A percentile compares a stretch with the other conserved stretches of the same genome.
These are phyloP conservation scores for Acromyrmex echinatior DNA, from an alignment of 1,140 invertebrate genomes.

Conservation along the genomic window DNA sequence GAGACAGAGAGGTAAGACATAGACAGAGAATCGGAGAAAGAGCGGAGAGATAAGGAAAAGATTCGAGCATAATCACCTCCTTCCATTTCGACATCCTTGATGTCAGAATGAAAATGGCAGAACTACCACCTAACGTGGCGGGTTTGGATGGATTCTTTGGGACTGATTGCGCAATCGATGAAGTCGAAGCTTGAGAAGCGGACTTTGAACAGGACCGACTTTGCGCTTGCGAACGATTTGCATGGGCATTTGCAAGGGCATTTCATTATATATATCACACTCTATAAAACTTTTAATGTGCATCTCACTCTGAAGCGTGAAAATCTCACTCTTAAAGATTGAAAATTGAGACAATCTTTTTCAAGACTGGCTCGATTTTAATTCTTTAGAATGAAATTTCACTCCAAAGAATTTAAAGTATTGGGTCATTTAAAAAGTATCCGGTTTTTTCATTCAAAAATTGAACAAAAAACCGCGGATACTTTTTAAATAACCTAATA, in stretches of 20 bases:
- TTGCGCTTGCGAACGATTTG: slow-evolving; percentile 47
- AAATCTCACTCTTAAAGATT: too few species aligned
- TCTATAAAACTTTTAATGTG: too few species aligned
- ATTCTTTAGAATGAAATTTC: too few species aligned
- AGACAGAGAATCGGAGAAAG: slow-evolving; percentile 1
- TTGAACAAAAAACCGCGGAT: too few species aligned
- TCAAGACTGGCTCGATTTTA: too few species aligned
- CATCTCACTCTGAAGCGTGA: too few species aligned
- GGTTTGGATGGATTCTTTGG: slow-evolving; percentile 66
- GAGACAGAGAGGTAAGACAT: slow-evolving; percentile 2
- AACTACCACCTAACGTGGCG: slow-evolving; percentile 55
- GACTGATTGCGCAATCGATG: slow-evolving; percentile 49
- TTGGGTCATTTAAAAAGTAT: too few species aligned
- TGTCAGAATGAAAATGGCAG: slow-evolving; percentile 68
- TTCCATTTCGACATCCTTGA: slow-evolving; percentile 72
- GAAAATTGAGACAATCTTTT: too few species aligned
- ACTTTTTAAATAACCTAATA: too few species aligned
- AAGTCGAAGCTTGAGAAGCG: slow-evolving; percentile 56
- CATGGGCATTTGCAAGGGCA: neutral
- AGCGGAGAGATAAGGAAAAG: slow-evolving; percentile 17
- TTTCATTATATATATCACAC: neutral
- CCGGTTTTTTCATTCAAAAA: too few species aligned
- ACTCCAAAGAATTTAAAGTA: too few species aligned
- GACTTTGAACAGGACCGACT: slow-evolving; percentile 54
- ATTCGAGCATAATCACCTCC: slow-evolving; percentile 78